Base-by-base conservation (phyloP, 2,888 invertebrate genomes). In the Drosophila acutilabella region DNA sequence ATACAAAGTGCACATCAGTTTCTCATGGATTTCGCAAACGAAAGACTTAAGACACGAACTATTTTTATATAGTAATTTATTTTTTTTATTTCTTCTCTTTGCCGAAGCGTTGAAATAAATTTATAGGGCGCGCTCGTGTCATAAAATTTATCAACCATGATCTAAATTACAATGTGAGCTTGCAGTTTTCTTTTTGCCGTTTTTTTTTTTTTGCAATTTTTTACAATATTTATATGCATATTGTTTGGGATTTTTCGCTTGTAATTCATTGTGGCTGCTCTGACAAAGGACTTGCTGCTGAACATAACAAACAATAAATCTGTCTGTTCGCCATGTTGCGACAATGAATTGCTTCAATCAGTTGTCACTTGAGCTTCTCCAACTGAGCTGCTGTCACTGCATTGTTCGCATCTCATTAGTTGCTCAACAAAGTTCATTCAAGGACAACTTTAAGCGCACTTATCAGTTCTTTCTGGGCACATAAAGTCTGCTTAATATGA, bases 21-120 rank as follows among this genome's bases (percentile, higher is more conserved):
- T 65, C 54, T 64, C 65, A 66, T 64, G 59, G 41, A 71, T 81
- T 86, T 86, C 77, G 78, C 87, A 86, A 80, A 71, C 69, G 69
- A 86, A 86, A 71, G 80, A 82, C 86, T 81, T 62, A 71, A 80
- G 81, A 59, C 80, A 81, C 86, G 67, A 86, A 77, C 74, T 78
- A 42, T 67, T 62, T 54, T 56, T 64, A n/a, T 42, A 13, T 18
- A 4, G 18, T 18, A 16, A 13, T 14, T 30, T 53, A 8, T 33
- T 23, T 10, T 23, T 10, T 11, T 41, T 41, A 16, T 10, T 33
- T 16, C 18, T 54, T 54, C 18, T 54, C 44, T 33, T 48, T 13
- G 26, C 53, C 10, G 20, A 44, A 23, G 36, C 41, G 16, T 48
- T 38, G 76, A 73, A 76, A 61, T 73, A 65, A 73, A 76, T 76